Evolutionary conservation across 1,140 invertebrate genomes (phyloP).

Genomic region (Coboldia fuscipes): DNA sequence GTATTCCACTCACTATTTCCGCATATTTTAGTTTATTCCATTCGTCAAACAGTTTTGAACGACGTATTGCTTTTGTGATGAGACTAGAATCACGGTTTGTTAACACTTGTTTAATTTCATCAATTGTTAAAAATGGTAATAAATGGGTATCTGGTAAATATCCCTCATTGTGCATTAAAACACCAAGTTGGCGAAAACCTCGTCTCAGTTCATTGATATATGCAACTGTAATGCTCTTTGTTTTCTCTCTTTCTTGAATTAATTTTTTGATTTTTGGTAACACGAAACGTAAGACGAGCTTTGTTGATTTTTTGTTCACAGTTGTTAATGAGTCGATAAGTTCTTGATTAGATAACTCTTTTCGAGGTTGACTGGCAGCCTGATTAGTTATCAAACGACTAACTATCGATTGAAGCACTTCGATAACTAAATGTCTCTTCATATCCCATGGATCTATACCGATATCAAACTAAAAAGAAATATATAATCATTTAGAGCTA

Average conservation of each 20-base stretch:
- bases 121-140: conserved; percentile 42
- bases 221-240: conserved; percentile 38
- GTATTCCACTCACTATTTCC: conserved; percentile 36
- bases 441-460: conserved; percentile 39
- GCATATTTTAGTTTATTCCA: conserved; percentile 37
- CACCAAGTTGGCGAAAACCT: conserved; percentile 31
- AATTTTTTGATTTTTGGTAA: conserved; percentile 32
- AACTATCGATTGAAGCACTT: conserved; percentile 30
- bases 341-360: conserved; percentile 12
- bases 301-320: conserved; percentile 23
- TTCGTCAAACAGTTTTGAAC: conserved; percentile 29
- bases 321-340: conserved; percentile 24
- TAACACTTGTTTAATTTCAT: conserved; percentile 35
- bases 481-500: neutral
- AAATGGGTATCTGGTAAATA: conserved; percentile 39
- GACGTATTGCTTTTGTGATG: conserved; percentile 38
- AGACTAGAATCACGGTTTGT: conserved; percentile 25
- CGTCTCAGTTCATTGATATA: conserved; percentile 34
- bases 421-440: conserved; percentile 34
- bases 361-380: conserved; percentile 8
- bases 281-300: conserved; percentile 12
- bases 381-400: conserved; percentile 1
- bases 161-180: conserved; percentile 33
- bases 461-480: conserved; percentile 36
- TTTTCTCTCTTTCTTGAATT: conserved; percentile 38